Evolutionary conservation across 2,888 invertebrate species (phyloP).

Genomic region (Lepas anatifera): DNA sequence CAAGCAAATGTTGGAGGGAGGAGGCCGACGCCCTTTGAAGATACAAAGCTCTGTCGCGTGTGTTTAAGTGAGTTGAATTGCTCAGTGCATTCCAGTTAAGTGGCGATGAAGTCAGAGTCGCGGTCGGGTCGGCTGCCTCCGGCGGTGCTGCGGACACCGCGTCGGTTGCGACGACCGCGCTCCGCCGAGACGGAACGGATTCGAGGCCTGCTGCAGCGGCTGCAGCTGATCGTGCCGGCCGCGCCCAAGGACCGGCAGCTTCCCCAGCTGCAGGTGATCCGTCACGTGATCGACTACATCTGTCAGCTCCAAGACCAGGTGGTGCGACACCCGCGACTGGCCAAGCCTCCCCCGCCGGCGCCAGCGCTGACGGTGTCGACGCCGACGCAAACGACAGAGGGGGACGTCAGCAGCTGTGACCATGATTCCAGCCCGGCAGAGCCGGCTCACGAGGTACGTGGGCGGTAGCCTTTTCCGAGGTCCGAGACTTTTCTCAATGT

Average conservation of each 20-base stretch:
- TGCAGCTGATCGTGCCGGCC: not conserved
- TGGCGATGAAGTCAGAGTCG: not conserved
- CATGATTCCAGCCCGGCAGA: no score
- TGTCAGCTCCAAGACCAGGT: slow-evolving; percentile 1
- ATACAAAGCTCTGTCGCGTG: no score
- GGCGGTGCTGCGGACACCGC: not conserved
- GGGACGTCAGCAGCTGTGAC: no score
- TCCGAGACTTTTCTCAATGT: no score
- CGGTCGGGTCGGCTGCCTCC: not conserved
- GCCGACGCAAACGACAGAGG: no score
- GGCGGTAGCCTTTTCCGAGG: no score
- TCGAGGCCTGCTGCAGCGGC: not conserved
- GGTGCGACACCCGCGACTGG: not conserved
- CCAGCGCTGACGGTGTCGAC: not conserved
- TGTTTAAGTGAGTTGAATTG: no score
- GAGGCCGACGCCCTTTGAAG: no score
- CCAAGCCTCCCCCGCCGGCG: not conserved
- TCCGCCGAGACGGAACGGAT: not conserved
- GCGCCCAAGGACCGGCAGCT: slow-evolving; percentile 7
- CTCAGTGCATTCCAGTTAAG: not conserved
- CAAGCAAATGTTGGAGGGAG: no score
- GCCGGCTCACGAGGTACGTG: no score
- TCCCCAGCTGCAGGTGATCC: slow-evolving; percentile 5
- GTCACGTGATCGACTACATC: slow-evolving; percentile 4
- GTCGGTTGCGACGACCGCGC: not conserved